Conservation (phyloP, 1,140 invertebrate genomes). For the Cardiocondyla obscurior region DNA sequence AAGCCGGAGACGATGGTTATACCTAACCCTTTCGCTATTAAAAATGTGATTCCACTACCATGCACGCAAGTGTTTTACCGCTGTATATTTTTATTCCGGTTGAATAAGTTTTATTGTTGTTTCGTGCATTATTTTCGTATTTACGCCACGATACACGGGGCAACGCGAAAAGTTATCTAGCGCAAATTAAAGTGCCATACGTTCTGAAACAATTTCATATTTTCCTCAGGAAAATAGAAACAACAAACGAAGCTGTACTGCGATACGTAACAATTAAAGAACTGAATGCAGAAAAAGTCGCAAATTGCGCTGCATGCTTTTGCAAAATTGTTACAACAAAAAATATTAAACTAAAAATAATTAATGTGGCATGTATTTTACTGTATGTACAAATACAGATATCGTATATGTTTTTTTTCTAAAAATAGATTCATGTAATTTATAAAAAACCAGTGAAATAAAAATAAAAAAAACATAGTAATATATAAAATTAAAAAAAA, state of each 20-base stretch:
- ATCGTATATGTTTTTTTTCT: neutral
- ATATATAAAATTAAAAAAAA: no score
- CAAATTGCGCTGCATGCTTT: conserved; percentile 1
- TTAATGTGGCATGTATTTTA: neutral
- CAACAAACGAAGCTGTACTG: neutral
- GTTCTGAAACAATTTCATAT: neutral
- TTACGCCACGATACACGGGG: neutral
- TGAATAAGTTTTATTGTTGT: conserved; percentile 20
- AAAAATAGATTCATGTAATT: neutral
- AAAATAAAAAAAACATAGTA: no score
- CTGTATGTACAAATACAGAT: neutral
- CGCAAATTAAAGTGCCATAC: neutral
- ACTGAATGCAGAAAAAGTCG: neutral
- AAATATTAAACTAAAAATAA: neutral
- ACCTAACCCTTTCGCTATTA: neutral
- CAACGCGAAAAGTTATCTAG: neutral
- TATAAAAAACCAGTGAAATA: neutral
- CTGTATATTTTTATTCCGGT: neutral
- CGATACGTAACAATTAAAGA: neutral
- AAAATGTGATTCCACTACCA: neutral
- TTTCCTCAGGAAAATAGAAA: neutral
- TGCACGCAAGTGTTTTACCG: neutral
- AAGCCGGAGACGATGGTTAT: neutral
- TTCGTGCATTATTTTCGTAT: neutral
- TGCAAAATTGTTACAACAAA: neutral